phyloP scores from a whole-genome alignment of 2,113 vertebrate species.

The Cercocebus atys region DNA sequence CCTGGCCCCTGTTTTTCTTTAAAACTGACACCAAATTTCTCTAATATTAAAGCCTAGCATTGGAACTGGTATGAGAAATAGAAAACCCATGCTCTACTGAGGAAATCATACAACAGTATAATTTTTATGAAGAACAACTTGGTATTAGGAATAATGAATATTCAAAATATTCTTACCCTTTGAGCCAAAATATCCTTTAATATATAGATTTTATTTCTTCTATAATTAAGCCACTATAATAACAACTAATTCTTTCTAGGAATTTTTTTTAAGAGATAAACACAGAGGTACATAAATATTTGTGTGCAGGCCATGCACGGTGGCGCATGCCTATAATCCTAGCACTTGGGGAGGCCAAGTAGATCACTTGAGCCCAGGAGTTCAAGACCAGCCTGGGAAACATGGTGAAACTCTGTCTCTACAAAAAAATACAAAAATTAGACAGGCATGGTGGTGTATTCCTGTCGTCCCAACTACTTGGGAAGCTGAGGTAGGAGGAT shows the following conservation, averaged over 20 bases:
- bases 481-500: too few relatives aligned
- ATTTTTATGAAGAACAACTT: neutral
- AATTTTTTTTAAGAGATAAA: neutral
- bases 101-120: neutral
- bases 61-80: neutral
- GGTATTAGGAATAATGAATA: neutral
- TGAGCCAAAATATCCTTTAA: neutral
- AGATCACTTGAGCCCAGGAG: too few relatives aligned
- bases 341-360: too few relatives aligned
- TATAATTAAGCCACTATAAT: too few relatives aligned
- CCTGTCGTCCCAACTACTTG: too few relatives aligned
- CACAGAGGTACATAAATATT: neutral
- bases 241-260: neutral
- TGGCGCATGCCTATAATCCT: too few relatives aligned
- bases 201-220: neutral
- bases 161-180: constrained; percentile 1
- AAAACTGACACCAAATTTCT: neutral
- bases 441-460: too few relatives aligned
- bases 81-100: neutral
- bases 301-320: neutral
- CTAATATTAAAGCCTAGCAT: neutral
- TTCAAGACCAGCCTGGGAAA: too few relatives aligned
- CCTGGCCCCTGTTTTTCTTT: neutral
- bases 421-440: too few relatives aligned
- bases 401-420: too few relatives aligned